These are phyloP conservation scores for Papilio helenus DNA, from an alignment of 1,140 invertebrate species.

Conservation along the genomic window DNA sequence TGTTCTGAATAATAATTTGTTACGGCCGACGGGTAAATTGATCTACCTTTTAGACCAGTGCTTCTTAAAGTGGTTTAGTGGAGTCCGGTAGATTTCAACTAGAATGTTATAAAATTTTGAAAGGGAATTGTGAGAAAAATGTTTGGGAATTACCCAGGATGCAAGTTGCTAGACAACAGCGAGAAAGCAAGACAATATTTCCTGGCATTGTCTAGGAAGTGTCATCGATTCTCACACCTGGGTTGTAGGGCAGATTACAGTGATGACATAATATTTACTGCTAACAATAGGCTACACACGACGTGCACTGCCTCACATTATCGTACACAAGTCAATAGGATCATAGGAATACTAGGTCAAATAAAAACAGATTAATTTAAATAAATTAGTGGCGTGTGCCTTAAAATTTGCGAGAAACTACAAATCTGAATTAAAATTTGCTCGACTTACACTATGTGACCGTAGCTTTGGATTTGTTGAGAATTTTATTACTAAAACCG, in stretches of 20 bases:
- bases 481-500: not conserved
- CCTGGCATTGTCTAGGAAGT: slow-evolving; percentile 48
- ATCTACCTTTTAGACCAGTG: not conserved
- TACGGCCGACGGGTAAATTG: not conserved
- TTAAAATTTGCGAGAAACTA: too few species aligned
- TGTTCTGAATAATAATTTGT: slow-evolving; percentile 12
- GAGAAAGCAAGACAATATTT: slow-evolving; percentile 45
- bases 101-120: not conserved
- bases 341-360: not conserved
- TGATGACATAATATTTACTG: not conserved
- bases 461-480: not conserved
- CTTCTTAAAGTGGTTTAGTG: not conserved
- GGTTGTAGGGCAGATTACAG: not conserved
- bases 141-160: not conserved
- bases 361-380: not conserved
- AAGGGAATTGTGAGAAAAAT: not conserved
- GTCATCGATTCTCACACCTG: not conserved
- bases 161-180: not conserved
- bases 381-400: too few species aligned
- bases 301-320: not conserved
- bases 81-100: too few species aligned
- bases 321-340: not conserved
- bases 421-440: not conserved
- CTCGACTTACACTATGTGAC: too few species aligned
- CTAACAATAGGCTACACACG: not conserved